Evolutionary conservation across 2,888 invertebrate species (phyloP).

Genomic region (Heteropelma amictum): DNA sequence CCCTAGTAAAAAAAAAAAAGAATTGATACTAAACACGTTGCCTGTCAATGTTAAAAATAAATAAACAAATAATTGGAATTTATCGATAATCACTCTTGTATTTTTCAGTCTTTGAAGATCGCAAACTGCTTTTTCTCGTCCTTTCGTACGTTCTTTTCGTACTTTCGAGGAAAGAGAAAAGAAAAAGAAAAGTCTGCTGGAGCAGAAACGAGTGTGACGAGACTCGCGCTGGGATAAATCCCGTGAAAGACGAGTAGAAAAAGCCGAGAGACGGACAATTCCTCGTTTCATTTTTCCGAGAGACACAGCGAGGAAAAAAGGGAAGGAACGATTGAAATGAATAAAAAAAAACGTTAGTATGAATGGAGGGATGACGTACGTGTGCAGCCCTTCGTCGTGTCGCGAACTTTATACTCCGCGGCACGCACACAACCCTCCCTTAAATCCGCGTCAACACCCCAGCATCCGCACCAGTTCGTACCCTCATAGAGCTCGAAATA

Average conservation of each 20-base stretch:
- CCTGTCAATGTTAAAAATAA: no score
- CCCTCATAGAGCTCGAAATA: constrained; percentile 64
- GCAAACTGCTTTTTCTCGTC: neutral
- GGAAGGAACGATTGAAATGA: neutral
- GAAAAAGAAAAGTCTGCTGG: constrained; percentile 67
- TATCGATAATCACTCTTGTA: no score
- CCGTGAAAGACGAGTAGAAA: constrained; percentile 46
- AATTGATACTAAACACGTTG: no score
- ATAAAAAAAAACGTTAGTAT: no score
- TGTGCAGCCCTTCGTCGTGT: constrained; percentile 43
- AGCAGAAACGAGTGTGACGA: constrained; percentile 59
- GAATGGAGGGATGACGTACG: constrained; percentile 35
- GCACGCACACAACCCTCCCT: constrained; percentile 55
- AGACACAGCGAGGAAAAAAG: neutral
- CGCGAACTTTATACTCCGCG: constrained; percentile 25
- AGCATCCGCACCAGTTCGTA: constrained; percentile 52
- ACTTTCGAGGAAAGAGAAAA: constrained; percentile 11
- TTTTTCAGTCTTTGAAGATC: constrained; percentile 7
- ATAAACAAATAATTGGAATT: no score
- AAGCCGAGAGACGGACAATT: constrained; percentile 19
- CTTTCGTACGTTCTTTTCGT: constrained; percentile 2
- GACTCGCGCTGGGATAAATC: constrained; percentile 69
- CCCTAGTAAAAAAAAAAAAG: no score
- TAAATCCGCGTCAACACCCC: constrained; percentile 63
- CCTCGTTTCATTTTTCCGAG: constrained; percentile 22